Evolutionary conservation across 2,113 vertebrate genomes (phyloP).

Genomic region (Aegotheles bennettii): DNA sequence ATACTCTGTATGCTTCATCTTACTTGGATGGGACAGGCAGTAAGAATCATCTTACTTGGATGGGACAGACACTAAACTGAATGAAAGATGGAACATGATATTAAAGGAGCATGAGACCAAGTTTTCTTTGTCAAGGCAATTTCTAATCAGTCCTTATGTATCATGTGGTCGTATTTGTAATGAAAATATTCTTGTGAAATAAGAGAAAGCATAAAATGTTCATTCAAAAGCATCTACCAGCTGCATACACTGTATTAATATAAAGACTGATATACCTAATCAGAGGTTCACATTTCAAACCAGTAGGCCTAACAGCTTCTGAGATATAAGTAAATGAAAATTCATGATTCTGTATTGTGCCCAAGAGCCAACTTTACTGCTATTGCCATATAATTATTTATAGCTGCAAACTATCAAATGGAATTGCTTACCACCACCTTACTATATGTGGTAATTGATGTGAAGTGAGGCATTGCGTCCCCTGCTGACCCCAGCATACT

Average conservation of each 20-base stretch:
- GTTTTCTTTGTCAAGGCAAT: not conserved
- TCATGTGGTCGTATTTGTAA: not conserved
- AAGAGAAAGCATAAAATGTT: not conserved
- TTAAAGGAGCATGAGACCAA: not conserved
- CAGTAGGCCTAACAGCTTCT: slow-evolving; percentile 53
- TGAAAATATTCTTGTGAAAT: slow-evolving; percentile 2
- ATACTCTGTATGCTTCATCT: not conserved
- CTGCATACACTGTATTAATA: not conserved
- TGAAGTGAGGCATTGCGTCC: slow-evolving; percentile 79
- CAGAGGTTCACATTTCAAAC: slow-evolving; percentile 30
- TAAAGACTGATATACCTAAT: slow-evolving; percentile 29
- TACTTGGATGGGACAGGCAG: not conserved
- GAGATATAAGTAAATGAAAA: slow-evolving; percentile 70
- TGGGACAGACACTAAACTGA: not conserved
- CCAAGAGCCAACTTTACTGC: slow-evolving; percentile 71
- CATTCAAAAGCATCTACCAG: not conserved
- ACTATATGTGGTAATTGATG: slow-evolving; percentile 93
- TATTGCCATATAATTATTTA: slow-evolving; percentile 83
- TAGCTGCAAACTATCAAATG: slow-evolving; percentile 78
- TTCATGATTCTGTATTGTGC: slow-evolving; percentile 72
- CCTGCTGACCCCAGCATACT: slow-evolving; percentile 78
- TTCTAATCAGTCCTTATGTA: not conserved
- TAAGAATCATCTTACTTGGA: not conserved
- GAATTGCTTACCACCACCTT: slow-evolving; percentile 80
- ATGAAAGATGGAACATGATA: not conserved